Base-by-base conservation (phyloP, 2,797 vertebrate genomes). In the Kryptopterus vitreolus region DNA sequence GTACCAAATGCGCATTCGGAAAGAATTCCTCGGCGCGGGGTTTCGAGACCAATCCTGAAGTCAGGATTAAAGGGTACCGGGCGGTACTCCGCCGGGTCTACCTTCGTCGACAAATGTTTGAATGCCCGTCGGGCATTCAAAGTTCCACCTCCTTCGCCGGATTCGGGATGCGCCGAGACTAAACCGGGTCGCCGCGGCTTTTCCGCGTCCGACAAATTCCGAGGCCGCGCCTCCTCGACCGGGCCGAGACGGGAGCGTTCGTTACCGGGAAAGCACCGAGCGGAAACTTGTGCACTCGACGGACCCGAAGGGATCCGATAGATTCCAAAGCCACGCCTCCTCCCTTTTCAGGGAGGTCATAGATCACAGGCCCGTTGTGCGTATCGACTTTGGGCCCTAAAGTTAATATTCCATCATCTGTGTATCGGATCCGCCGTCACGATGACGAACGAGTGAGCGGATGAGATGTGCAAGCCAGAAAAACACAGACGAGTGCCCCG, bases 321-420 rank as follows among this genome's bases (percentile, higher is more conserved):
- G 57, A 20, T 29, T 20, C 15, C 26, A n/a, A 46, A 15, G 22
- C 57, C 55, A 59, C 38, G 38, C 55, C 35, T 46, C 24, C n/a
- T 46, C 24, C n/a, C 29, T 29, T 58, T 59, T 38, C 24, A 26
- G 57, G 38, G n/a, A 61, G 38, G 38, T 38, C 24, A 75, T 61
- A 61, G 55, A 75, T 75, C 72, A 75, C 22, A 59, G 24, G n/a
- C n/a, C 55, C 35, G 29, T 12, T 18, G 20, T 75, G 35, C 59
- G 38, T 79, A 83, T 76, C 80, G 86, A 85, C 77, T 83, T 48
- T 70, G 72, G 78, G 78, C 75, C n/a, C 75, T 61, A 48, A 80
- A 86, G 76, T 86, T 85, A 69, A 85, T 85, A 83, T 87, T 85
- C 84, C 65, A 26, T 79, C 26, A 79, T 85, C 75, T 77, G 62